phyloP scores from a whole-genome alignment of 2,797 vertebrate species.

The Sebastes variabilis region DNA sequence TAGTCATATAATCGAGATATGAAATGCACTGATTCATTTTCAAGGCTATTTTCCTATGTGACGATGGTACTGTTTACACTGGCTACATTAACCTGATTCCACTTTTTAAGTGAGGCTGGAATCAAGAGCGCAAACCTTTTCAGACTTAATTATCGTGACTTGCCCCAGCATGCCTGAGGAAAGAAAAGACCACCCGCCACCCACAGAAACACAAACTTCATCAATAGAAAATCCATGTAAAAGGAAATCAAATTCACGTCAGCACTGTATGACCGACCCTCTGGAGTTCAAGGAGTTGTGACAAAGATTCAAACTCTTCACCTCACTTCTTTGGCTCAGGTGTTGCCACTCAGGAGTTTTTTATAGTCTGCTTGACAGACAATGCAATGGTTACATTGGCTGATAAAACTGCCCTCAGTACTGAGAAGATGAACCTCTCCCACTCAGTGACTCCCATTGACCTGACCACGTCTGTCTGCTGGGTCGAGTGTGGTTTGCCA shows the following conservation, averaged over 20 bases:
- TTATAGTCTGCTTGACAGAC: background rate
- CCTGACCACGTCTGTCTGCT: constrained; percentile 16
- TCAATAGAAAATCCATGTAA: background rate
- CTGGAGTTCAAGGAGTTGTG: background rate
- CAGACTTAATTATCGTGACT: background rate
- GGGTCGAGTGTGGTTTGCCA: constrained; percentile 23
- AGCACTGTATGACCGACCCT: background rate
- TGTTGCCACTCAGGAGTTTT: background rate
- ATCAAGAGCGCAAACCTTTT: constrained; percentile 14
- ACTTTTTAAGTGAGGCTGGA: background rate
- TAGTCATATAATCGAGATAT: background rate
- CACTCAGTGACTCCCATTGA: constrained; percentile 8
- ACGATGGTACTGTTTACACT: constrained; percentile 10
- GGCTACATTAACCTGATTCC: background rate
- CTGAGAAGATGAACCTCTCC: constrained; percentile 16
- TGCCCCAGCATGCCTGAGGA: background rate
- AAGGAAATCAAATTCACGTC: background rate
- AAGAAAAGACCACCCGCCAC: background rate
- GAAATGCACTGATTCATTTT: background rate
- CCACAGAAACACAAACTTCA: background rate
- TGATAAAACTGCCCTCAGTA: constrained; percentile 1
- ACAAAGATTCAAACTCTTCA: background rate
- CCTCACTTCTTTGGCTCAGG: background rate
- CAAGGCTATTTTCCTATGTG: background rate
- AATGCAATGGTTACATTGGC: background rate